Conservation (phyloP, 1,140 invertebrate genomes). For the Archivesica marissinica region DNA sequence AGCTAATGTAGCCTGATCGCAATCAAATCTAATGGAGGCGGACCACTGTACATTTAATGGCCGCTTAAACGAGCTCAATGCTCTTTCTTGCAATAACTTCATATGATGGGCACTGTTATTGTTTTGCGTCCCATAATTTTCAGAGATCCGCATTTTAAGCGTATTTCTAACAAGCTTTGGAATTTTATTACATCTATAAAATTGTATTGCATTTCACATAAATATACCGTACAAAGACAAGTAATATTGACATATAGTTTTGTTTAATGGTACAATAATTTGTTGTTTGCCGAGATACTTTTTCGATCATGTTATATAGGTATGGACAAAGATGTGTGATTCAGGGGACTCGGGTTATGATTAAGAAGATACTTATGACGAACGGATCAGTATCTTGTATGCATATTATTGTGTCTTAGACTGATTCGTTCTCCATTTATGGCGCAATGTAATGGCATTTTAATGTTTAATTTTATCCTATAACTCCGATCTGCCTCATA, state of each 20-base stretch:
- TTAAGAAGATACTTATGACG: constrained; percentile 39
- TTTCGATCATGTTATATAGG: constrained; percentile 32
- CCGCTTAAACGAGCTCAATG: constrained; percentile 38
- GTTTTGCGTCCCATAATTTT: constrained; percentile 59
- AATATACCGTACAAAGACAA: constrained; percentile 29
- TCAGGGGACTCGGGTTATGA: neutral
- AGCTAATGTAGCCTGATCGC: constrained; percentile 3
- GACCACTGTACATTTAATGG: constrained; percentile 56
- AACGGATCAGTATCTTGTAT: constrained; percentile 9
- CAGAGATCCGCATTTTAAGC: constrained; percentile 46
- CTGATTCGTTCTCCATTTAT: constrained; percentile 14
- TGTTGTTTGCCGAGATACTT: constrained; percentile 44
- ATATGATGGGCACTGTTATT: constrained; percentile 57
- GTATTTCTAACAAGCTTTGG: constrained; percentile 40
- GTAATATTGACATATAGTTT: constrained; percentile 50
- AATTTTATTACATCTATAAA: constrained; percentile 62
- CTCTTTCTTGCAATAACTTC: constrained; percentile 50
- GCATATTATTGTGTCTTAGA: constrained; percentile 16
- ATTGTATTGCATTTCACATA: constrained; percentile 53
- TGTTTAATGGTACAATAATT: constrained; percentile 48
- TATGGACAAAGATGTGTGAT: constrained; percentile 3
- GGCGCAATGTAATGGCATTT: constrained; percentile 49
- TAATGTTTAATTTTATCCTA: constrained; percentile 61
- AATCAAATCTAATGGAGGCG: constrained; percentile 50
- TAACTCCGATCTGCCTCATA: constrained; percentile 32